Conservation (phyloP, 2,888 invertebrate species). For the Conchocele bisecta region DNA sequence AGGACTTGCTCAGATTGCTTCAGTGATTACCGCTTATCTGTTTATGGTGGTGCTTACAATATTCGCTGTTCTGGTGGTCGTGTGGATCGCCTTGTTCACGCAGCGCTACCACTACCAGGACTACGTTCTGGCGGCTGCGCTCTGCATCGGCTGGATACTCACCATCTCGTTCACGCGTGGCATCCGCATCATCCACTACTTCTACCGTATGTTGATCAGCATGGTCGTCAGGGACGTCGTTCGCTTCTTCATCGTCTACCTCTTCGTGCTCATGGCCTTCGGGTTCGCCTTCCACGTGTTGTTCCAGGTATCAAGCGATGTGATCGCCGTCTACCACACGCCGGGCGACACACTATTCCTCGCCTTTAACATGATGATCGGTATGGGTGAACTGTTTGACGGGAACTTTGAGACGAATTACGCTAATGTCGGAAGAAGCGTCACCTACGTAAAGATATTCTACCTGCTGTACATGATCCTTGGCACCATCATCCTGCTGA, state of each 20-base stretch:
- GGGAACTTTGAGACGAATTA: slow-evolving; percentile 66
- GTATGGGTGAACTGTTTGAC: slow-evolving; percentile 76
- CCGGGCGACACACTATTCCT: slow-evolving; percentile 75
- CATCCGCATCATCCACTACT: slow-evolving; percentile 78
- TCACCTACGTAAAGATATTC: slow-evolving; percentile 66
- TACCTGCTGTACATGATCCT: slow-evolving; percentile 79
- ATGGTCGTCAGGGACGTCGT: slow-evolving; percentile 79
- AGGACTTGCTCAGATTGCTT: slow-evolving; percentile 25
- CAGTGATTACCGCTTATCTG: slow-evolving; percentile 36
- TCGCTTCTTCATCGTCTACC: slow-evolving; percentile 78
- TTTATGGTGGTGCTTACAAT: slow-evolving; percentile 49
- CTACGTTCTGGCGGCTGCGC: slow-evolving; percentile 73
- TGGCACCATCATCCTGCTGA: slow-evolving; percentile 74
- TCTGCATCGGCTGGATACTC: slow-evolving; percentile 79
- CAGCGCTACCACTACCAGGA: slow-evolving; percentile 65
- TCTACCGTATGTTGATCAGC: slow-evolving; percentile 78
- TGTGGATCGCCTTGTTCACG: slow-evolving; percentile 72
- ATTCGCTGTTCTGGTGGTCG: slow-evolving; percentile 68
- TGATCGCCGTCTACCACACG: slow-evolving; percentile 62
- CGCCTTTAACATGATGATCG: slow-evolving; percentile 80
- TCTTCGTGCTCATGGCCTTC: slow-evolving; percentile 79
- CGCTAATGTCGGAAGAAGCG: slow-evolving; percentile 55
- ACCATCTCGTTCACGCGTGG: slow-evolving; percentile 80
- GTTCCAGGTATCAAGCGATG: slow-evolving; percentile 67
- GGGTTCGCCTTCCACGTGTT: slow-evolving; percentile 77